phyloP scores from a whole-genome alignment of 2,888 invertebrate species.

The Andrena minutula region DNA sequence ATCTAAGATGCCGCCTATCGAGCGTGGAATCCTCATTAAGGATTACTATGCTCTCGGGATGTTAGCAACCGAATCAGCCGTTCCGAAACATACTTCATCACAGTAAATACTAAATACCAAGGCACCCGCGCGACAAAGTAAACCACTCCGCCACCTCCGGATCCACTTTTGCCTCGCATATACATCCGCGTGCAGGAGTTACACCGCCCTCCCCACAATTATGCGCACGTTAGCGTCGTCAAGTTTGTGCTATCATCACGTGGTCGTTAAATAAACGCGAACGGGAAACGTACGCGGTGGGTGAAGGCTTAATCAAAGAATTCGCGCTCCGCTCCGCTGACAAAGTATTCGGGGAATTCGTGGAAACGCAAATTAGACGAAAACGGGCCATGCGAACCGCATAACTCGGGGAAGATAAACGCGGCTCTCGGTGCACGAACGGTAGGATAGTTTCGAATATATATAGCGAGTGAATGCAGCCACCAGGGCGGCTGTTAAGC shows the following conservation, averaged over 20 bases:
- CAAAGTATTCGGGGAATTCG: conserved; percentile 55
- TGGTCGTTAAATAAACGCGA: not conserved
- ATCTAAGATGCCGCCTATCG: conserved; percentile 7
- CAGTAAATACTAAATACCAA: too few species aligned
- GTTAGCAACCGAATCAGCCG: too few species aligned
- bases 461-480: conserved; percentile 67
- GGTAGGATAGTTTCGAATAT: conserved; percentile 59
- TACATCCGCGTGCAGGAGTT: not conserved
- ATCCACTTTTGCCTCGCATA: too few species aligned
- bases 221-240: not conserved
- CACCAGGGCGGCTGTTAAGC: conserved; percentile 64
- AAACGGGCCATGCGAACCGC: conserved; percentile 65
- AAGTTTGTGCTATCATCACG: not conserved
- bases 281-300: not conserved
- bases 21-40: not conserved
- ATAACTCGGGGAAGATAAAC: conserved; percentile 69
- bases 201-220: not conserved
- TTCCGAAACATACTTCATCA: too few species aligned
- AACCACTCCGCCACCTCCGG: too few species aligned
- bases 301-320: conserved; percentile 37
- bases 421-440: conserved; percentile 48
- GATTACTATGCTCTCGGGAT: not conserved
- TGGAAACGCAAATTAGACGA: conserved; percentile 63
- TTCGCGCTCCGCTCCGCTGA: conserved; percentile 8
- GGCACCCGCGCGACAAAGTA: too few species aligned